Percentiles rank a stretch among this genome's conserved stretches.
These are phyloP conservation scores for Gila orcuttii DNA, from an alignment of 2,113 vertebrate genomes.

Conservation along the genomic window DNA sequence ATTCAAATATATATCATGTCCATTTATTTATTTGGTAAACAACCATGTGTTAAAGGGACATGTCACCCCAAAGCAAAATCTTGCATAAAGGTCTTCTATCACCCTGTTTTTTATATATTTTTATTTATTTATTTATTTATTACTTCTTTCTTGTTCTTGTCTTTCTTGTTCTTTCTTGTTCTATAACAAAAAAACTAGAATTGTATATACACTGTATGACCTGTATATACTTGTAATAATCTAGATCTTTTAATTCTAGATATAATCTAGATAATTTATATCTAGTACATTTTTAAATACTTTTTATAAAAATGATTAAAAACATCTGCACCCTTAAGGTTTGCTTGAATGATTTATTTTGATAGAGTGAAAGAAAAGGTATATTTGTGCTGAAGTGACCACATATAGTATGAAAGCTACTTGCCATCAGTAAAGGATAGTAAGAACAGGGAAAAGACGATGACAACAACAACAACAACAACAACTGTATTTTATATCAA, in stretches of 20 bases:
- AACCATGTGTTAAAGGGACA: neutral
- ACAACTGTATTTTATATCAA: constrained; percentile 12
- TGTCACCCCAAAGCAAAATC: neutral
- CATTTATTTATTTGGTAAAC: constrained; percentile 1
- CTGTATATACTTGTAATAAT: no score
- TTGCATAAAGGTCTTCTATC: neutral
- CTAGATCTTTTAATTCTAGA: no score
- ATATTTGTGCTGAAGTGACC: neutral
- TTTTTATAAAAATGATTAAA: no score
- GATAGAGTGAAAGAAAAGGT: neutral
- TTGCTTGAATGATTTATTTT: neutral
- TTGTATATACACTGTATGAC: no score
- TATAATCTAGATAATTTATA: no score
- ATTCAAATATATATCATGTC: neutral
- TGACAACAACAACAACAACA: neutral
- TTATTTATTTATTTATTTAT: neutral
- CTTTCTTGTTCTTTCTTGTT: no score
- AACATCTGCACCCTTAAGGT: neutral
- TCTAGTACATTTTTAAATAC: no score
- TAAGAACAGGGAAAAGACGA: neutral
- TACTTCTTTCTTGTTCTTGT: neutral
- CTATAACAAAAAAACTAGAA: no score
- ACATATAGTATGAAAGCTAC: constrained; percentile 1
- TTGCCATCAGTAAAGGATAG: neutral
- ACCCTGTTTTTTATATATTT: neutral